Conservation (phyloP, 2,113 vertebrate genomes). For the Rhipidura dahli region DNA sequence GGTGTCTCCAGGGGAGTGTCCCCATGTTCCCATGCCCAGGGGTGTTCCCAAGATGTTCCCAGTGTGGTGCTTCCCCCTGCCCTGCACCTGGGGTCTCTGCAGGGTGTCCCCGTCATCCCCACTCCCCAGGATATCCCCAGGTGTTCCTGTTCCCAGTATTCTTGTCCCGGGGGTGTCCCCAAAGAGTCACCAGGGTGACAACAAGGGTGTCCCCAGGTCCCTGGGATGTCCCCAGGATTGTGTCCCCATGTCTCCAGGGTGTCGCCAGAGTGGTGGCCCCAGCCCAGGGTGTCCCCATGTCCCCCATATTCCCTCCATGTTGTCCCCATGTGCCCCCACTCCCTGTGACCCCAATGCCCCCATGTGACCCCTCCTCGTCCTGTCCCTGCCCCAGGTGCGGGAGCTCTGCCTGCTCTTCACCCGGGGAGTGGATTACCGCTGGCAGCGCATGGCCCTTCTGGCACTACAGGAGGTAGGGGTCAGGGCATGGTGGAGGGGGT, state of each 20-base stretch:
- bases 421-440: not conserved
- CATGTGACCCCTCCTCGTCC: not conserved
- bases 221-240: not conserved
- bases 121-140: not conserved
- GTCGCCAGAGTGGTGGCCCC: not conserved
- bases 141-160: not conserved
- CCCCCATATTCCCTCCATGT: not conserved
- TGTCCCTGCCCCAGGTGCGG: not conserved
- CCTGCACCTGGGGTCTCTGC: rapidly evolving
- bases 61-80: not conserved
- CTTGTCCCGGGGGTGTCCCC: not conserved
- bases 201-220: not conserved
- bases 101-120: not conserved
- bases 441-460: not conserved
- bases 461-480: not conserved
- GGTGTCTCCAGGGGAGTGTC: not conserved
- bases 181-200: not conserved
- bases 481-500: rapidly evolving
- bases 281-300: not conserved
- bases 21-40: not conserved
- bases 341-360: too few species aligned
- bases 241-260: not conserved
- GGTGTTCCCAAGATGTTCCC: not conserved
- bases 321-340: not conserved
- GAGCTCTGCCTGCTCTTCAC: not conserved